Percentiles rank a stretch among this genome's conserved stretches.
Conservation (phyloP, 2,113 vertebrate species). For the Spilogale gracilis region DNA sequence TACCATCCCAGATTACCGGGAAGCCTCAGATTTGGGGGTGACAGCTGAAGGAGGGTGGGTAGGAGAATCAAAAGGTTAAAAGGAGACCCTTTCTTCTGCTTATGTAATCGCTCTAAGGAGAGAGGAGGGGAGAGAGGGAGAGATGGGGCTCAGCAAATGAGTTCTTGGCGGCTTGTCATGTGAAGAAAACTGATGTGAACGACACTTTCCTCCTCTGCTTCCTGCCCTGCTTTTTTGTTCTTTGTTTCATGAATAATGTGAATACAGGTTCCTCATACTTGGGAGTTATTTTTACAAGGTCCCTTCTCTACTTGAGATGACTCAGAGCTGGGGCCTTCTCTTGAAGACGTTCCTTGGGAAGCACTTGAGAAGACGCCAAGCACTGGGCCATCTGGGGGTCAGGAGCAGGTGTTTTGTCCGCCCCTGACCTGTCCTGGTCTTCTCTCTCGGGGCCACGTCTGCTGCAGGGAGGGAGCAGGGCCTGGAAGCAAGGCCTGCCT, state of each 20-base stretch:
- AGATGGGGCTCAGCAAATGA: neutral
- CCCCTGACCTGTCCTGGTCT: neutral
- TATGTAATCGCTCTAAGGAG: conserved; percentile 74
- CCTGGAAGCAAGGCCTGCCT: neutral
- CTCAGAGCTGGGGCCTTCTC: conserved; percentile 74
- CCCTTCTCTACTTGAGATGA: conserved; percentile 82
- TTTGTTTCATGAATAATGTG: conserved; percentile 84
- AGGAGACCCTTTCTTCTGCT: conserved; percentile 72
- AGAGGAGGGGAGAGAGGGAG: conserved; percentile 17
- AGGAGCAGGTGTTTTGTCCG: neutral
- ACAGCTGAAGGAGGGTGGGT: neutral
- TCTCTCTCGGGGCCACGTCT: neutral
- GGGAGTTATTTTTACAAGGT: conserved; percentile 86
- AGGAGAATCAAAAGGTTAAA: neutral
- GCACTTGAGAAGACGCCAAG: conserved; percentile 7
- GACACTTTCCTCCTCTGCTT: conserved; percentile 87
- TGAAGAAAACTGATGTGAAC: conserved; percentile 82
- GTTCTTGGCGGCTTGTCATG: conserved; percentile 81
- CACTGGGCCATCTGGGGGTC: neutral
- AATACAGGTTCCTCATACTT: conserved; percentile 81
- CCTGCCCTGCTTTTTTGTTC: conserved; percentile 87
- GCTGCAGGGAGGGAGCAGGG: neutral
- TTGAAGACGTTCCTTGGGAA: neutral
- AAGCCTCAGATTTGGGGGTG: neutral
- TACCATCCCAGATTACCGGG: neutral